Percentiles rank a stretch among this genome's conserved stretches.
phyloP scores from a whole-genome alignment of 2,113 vertebrate species.

The Channa maculata region DNA sequence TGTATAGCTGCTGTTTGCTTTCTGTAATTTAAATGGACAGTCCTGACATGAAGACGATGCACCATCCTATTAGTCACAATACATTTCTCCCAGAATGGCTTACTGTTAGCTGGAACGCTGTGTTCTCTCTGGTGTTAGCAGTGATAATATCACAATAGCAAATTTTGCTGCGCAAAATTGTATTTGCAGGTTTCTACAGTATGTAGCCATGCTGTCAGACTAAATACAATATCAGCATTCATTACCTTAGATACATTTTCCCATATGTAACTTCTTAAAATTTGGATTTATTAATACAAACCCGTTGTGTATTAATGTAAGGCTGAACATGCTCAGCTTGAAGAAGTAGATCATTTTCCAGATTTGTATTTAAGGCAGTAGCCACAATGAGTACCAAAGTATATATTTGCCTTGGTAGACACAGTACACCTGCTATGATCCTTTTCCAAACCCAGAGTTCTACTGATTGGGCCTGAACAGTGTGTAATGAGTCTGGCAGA shows the following conservation, averaged over 20 bases:
- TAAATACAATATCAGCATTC: background rate
- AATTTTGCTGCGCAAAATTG: constrained; percentile 10
- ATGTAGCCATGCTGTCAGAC: background rate
- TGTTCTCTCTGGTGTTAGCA: background rate
- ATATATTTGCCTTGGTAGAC: constrained; percentile 34
- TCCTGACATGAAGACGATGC: constrained; percentile 41
- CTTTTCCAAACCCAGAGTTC: constrained; percentile 39
- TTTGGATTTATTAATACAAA: too few species aligned
- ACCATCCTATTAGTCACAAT: constrained; percentile 44
- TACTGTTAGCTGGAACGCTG: background rate
- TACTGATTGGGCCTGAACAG: constrained; percentile 58
- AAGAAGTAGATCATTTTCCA: constrained; percentile 8
- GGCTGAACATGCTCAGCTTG: background rate
- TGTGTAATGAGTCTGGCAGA: constrained; percentile 45
- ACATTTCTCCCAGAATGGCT: constrained; percentile 35
- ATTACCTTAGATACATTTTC: background rate
- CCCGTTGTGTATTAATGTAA: too few species aligned
- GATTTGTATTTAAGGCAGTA: constrained; percentile 13
- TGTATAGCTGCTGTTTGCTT: constrained; percentile 32
- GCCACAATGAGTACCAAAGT: constrained; percentile 12
- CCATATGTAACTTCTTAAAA: too few species aligned
- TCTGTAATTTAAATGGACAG: constrained; percentile 48
- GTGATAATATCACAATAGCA: background rate
- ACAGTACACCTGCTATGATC: constrained; percentile 24
- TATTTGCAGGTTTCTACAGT: background rate